These are phyloP conservation scores for Otocyon megalotis DNA, from an alignment of 2,113 vertebrate genomes.

Conservation along the genomic window DNA sequence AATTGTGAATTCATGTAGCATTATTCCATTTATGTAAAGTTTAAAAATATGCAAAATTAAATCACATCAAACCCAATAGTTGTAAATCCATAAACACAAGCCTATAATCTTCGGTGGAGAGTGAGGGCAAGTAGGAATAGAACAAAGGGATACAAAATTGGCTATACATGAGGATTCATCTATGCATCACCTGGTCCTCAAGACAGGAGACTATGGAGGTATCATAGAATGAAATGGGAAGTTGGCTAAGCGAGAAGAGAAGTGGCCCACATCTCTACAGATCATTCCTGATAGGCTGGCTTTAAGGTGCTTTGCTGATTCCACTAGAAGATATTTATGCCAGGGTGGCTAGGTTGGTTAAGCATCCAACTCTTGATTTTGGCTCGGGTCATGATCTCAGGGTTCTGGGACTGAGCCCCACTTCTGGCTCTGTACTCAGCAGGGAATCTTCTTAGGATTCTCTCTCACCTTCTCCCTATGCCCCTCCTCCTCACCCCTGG, in stretches of 20 bases:
- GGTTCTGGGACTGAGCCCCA: neutral
- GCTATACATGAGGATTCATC: neutral
- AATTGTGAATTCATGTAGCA: neutral
- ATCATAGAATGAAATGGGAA: neutral
- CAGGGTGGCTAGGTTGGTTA: neutral
- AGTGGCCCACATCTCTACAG: neutral
- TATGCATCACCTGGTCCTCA: neutral
- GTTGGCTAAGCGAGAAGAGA: neutral
- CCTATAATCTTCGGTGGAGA: neutral
- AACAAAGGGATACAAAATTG: neutral
- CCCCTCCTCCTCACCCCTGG: neutral
- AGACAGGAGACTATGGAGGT: neutral
- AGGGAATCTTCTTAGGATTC: neutral
- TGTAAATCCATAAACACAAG: neutral
- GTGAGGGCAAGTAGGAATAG: neutral
- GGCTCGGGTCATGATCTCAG: neutral
- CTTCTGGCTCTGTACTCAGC: neutral
- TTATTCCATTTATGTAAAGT: neutral
- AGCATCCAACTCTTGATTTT: neutral
- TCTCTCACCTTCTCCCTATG: neutral
- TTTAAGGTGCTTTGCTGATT: neutral
- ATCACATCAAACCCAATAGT: neutral
- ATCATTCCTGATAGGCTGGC: neutral
- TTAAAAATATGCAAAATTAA: slow-evolving; percentile 31
- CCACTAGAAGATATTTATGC: neutral